Evolutionary conservation across 64 coral and sea anemone species (phyloP).

Genomic region (Stichodactyla mertensii): DNA sequence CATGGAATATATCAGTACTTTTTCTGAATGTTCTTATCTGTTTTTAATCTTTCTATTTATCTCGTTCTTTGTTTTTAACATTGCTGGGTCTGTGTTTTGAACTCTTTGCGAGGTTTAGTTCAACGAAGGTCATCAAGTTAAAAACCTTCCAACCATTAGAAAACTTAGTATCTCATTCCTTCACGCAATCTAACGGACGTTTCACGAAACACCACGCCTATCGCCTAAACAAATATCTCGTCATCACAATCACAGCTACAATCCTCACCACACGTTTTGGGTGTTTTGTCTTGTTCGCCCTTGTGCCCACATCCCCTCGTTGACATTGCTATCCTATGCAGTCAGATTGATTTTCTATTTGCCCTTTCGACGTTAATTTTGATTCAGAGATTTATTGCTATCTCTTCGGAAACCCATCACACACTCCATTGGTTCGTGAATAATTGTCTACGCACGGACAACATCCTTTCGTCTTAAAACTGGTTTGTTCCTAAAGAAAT

Average conservation of each 20-base stretch:
- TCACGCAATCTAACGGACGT: constrained; percentile 11
- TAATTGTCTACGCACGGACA: background rate
- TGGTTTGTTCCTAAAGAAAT: background rate
- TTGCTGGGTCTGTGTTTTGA: background rate
- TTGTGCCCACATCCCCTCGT: background rate
- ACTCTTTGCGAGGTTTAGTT: background rate
- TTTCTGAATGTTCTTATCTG: background rate
- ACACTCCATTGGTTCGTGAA: background rate
- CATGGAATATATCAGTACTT: background rate
- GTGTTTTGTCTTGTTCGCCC: background rate
- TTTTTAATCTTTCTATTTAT: background rate
- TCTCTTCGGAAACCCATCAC: background rate
- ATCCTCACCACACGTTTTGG: background rate
- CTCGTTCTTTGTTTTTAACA: background rate
- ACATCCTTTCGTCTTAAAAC: background rate
- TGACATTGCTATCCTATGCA: constrained; percentile 1
- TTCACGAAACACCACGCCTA: constrained; percentile 1
- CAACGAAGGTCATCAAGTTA: background rate
- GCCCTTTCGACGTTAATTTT: background rate
- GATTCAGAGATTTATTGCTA: background rate
- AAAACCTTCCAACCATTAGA: background rate
- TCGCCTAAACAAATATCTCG: background rate
- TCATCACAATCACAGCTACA: background rate
- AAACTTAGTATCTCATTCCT: background rate
- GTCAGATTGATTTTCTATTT: background rate